Evolutionary conservation across 1,140 invertebrate genomes (phyloP).

Genomic region (Drosophila lini): DNA sequence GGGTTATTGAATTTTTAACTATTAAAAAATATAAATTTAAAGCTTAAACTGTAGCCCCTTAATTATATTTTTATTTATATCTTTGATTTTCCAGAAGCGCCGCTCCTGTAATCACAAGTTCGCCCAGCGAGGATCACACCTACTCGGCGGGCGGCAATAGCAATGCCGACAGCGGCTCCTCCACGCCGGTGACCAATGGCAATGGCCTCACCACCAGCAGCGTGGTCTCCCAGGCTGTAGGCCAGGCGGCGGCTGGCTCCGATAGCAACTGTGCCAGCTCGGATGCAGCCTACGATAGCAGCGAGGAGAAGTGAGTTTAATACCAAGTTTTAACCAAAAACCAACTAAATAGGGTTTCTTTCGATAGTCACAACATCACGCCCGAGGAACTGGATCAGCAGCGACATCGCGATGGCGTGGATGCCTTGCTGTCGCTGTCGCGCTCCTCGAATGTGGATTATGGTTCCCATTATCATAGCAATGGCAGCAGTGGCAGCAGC

Average conservation of each 20-base stretch:
- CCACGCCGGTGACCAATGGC: constrained; percentile 75
- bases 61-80: no score
- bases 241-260: constrained; percentile 20
- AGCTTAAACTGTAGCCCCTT: no score
- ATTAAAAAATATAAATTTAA: no score
- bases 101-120: constrained; percentile 88
- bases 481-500: constrained; percentile 72
- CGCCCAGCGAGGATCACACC: constrained; percentile 92
- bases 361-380: constrained; percentile 71
- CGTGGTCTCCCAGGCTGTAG: constrained; percentile 16
- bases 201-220: constrained; percentile 34
- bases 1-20: no score
- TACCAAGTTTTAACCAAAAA: no score
- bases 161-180: constrained; percentile 76
- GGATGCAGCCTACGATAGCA: constrained; percentile 86
- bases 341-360: no score
- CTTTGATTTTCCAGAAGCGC: constrained; percentile 33
- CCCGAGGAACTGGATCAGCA: constrained; percentile 88
- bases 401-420: constrained; percentile 91
- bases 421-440: constrained; percentile 87
- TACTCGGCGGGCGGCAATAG: constrained; percentile 87
- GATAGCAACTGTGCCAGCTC: constrained; percentile 84
- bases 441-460: constrained; percentile 69
- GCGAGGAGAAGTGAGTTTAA: constrained; percentile 85
- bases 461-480: constrained; percentile 70